Conservation (phyloP, 2,888 invertebrate species). For the Epinotia nisella region DNA sequence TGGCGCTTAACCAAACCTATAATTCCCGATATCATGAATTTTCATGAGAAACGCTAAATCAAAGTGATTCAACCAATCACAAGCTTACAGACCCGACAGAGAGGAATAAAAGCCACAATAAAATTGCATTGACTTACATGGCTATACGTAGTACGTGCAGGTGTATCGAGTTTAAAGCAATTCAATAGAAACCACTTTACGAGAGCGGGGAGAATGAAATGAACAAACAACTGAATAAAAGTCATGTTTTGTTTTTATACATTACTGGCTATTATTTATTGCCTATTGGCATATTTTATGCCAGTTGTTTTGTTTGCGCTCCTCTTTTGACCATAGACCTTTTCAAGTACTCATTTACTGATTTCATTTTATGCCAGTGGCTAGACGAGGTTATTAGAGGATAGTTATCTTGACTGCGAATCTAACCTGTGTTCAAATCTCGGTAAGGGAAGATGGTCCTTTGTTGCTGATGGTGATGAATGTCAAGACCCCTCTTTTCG, state of each 20-base stretch:
- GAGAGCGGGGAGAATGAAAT: slow-evolving; percentile 3
- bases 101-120: slow-evolving; percentile 12
- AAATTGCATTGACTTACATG: slow-evolving; percentile 8
- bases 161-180: slow-evolving; percentile 37
- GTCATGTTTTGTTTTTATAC: slow-evolving; percentile 3
- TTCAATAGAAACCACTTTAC: slow-evolving; percentile 29
- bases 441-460: too few relatives aligned
- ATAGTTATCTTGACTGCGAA: too few relatives aligned
- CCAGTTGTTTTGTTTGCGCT: neutral
- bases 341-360: too few relatives aligned
- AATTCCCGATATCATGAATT: neutral
- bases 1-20: neutral
- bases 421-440: too few relatives aligned
- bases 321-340: neutral
- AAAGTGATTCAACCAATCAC: neutral
- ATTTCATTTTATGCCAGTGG: too few relatives aligned
- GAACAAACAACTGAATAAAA: slow-evolving; percentile 16
- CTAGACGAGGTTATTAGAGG: too few relatives aligned
- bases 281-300: neutral
- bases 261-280: neutral
- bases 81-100: neutral
- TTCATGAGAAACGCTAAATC: slow-evolving; percentile 1
- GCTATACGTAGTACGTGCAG: slow-evolving; percentile 23
- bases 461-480: too few relatives aligned
- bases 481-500: too few relatives aligned